Base-by-base conservation (phyloP, 2,797 vertebrate species). In the Sitta carolinensis region DNA sequence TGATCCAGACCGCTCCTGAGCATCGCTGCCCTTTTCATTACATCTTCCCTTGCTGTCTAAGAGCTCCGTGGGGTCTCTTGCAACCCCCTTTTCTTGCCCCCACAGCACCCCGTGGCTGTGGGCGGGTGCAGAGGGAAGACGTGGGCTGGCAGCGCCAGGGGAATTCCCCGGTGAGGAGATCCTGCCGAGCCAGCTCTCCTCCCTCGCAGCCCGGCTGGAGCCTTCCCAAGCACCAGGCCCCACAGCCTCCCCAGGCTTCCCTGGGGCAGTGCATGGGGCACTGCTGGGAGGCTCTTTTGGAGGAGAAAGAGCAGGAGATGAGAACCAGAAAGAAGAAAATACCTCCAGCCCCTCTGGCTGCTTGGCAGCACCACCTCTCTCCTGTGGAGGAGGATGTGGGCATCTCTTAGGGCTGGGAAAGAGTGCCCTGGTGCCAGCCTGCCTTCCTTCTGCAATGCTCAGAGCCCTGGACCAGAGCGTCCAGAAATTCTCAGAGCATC, bases 171-270 rank as follows among this genome's bases (percentile, higher is more conserved):
- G 7, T 5, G n/a, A 7, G 21, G 47, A 73, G 76, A 94, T 84
- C 86, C 57, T 68, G 92, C 90, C 26, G 7, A 95, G 84, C 69
- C 34, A 38, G 74, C 79, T 91, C 73, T 84, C 30, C 77, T 73
- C 75, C 63, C 32, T 27, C 19, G 0, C 62, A 72, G 77, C 67
- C 10, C 0, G 11, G 50, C 74, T 79, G 70, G 66, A 96, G 57
- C 70, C 42, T 52, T 38, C 82, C 79, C 89, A 52, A 52, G 52
- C 61, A 7, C 32, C 69, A 57, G 75, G 40, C 54, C 25, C 84
- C 36, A 66, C 87, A 73, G 2, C 62, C 38, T 93, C 42, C 70
- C 20, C 10, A 3, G 69, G n/a, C 59, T 67, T 42, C 76, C 76
- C 6, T 45, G 22, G 42, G 10, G 34, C 52, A 54, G 45, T 11